Conservation (phyloP, 2,113 vertebrate genomes). For the Cyrtonyx montezumae region DNA sequence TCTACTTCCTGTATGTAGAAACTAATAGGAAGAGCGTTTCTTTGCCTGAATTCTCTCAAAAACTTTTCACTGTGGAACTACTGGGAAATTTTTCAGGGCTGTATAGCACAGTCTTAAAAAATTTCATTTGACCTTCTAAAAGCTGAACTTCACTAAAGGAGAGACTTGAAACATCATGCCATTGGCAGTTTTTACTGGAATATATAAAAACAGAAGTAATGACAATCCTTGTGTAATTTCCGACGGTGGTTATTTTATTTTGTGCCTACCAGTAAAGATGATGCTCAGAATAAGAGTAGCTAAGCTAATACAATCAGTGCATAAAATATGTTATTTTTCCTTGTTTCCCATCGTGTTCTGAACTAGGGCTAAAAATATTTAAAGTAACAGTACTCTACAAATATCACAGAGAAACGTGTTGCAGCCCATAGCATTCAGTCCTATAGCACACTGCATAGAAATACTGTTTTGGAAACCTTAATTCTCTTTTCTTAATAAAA, state of each 20-base stretch:
- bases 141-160: not conserved
- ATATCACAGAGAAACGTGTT: slow-evolving; percentile 29
- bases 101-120: not conserved
- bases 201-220: not conserved
- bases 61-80: not conserved
- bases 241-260: not conserved
- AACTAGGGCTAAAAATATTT: slow-evolving; percentile 30
- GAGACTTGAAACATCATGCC: not conserved
- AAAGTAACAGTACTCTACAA: not conserved
- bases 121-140: not conserved
- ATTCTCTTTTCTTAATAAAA: slow-evolving; percentile 37
- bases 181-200: not conserved
- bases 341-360: not conserved
- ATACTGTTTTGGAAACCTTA: not conserved
- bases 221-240: not conserved
- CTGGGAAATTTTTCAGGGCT: not conserved
- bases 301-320: not conserved
- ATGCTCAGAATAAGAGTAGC: not conserved
- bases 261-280: not conserved
- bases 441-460: not conserved
- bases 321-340: not conserved
- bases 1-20: not conserved
- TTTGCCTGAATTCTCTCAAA: not conserved
- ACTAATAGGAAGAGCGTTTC: not conserved
- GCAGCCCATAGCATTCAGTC: slow-evolving; percentile 4